Evolutionary conservation across 1,140 invertebrate genomes (phyloP), one percentile per base, ranked within the genome.

Genomic region (Diprion similis): DNA sequence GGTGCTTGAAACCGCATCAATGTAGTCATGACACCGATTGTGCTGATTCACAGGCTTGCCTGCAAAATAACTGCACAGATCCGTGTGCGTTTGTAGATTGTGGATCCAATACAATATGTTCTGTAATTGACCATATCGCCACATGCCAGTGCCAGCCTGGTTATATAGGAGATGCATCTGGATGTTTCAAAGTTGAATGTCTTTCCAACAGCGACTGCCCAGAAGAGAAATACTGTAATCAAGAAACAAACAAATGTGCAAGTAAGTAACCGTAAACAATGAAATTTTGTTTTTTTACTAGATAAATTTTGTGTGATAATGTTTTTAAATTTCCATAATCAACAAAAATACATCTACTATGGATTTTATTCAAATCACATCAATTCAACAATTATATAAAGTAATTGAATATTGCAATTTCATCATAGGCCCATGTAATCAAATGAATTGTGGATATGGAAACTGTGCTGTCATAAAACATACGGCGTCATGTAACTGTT

Each of bases 171-270:
- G 95, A 97, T 89, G 91, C 95, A 1, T 89, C 94, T 11, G 94
- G 94, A 10, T 95, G 94, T 78, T 95, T 95, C 85, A 93, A 93
- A 88, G 95, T 95, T 1, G 95, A 96, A 88, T 97, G 95, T 83
- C 86, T 94, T 1, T 89, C 90, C 9, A 91, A 94, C 84, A 90
- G 90, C 47, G 94, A 96, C 71, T 97, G 96, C 82, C 85, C 93
- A 2, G 84, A 79, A 13, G 93, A 95, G 76, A 94, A 93, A 85
- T 91, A 91, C 72, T 97, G 96, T 80, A 92, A 95, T 81, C 78
- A 81, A 9, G 89, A 92, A 77, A 91, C 88, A 17, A 95, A 96
- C 82, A 95, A 94, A 84, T 97, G 95, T 84, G 88, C 91, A 79
- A 93, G 93, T 93, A 87, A 88, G 89, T 86, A 76, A 74, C 10